Percentiles rank a stretch among this genome's conserved stretches.
phyloP scores from a whole-genome alignment of 1,140 invertebrate species.

The Brevipalpus yothersi region DNA sequence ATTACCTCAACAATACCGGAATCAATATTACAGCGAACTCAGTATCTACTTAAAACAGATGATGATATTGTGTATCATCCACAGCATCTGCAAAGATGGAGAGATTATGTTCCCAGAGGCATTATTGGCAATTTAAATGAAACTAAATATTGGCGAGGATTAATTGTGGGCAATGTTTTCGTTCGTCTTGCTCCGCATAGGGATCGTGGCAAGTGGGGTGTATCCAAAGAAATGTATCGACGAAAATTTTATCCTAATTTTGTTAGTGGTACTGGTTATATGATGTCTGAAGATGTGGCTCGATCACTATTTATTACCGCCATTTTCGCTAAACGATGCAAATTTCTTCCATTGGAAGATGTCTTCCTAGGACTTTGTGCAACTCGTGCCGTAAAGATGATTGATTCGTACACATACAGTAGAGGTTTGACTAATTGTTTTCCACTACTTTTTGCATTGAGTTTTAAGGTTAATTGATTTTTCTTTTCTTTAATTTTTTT shows the following conservation, averaged over 20 bases:
- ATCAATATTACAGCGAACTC: not conserved
- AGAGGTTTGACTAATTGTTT: too few relatives aligned
- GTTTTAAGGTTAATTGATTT: too few relatives aligned
- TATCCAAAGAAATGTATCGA: slow-evolving; percentile 50
- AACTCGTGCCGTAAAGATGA: not conserved
- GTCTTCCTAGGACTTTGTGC: slow-evolving; percentile 19
- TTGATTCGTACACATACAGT: not conserved
- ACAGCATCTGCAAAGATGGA: slow-evolving; percentile 21
- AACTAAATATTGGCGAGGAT: not conserved
- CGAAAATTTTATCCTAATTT: slow-evolving; percentile 52
- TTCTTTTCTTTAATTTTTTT: too few relatives aligned
- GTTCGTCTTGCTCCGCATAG: not conserved
- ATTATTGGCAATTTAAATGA: not conserved
- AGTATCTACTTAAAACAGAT: slow-evolving; percentile 25
- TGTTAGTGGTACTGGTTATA: slow-evolving; percentile 57
- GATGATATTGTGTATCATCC: slow-evolving; percentile 28
- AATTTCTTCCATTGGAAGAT: slow-evolving; percentile 19
- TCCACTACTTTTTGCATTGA: too few relatives aligned
- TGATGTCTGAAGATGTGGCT: slow-evolving; percentile 33
- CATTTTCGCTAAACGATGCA: slow-evolving; percentile 16
- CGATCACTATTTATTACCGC: slow-evolving; percentile 10
- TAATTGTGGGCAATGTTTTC: not conserved
- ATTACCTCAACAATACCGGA: too few relatives aligned
- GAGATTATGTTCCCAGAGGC: not conserved
- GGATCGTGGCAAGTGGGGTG: slow-evolving; percentile 6